Base-by-base conservation (phyloP, 2,113 vertebrate genomes). In the Microtus richardsoni region DNA sequence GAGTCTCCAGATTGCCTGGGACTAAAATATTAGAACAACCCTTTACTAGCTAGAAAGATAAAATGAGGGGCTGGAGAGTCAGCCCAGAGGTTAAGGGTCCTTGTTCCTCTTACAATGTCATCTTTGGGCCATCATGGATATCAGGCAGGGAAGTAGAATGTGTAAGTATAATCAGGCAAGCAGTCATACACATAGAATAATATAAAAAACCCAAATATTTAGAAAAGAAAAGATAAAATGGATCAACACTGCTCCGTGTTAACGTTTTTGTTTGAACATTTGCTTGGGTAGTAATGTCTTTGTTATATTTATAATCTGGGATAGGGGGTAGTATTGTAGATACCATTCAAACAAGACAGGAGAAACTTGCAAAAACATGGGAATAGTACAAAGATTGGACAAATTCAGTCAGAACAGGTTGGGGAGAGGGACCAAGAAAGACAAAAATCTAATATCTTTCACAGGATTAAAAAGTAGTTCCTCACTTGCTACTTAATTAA, bases 391-490 rank as follows among this genome's bases (percentile, higher is more conserved):
- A 54, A 33, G 58, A 79, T 47, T 36, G 64, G 24, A 16, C 39
- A 91, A 54, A 49, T 80, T 80, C 68, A 52, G 19, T 1, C n/a
- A 88, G n/a, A 41, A 3, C 30, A 70, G 11, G n/a, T 54, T 33
- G 7, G 28, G 36, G 7, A 47, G 49, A 24, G 7, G 11, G 4
- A 21, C 85, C 33, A 70, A 33, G 26, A 30, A 71, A 74, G 82
- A 83, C 26, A 8, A 73, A 88, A 22, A 54, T 39, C 52, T 60
- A 92, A 92, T 71, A 78, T 39, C 13, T 95, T 93, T 79, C 68
- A 16, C 24, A 54, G 5, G 17, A 82, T 95, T 82, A 78, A 78
- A 88, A 92, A 79, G 71, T 86, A 73, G 52, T 12, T 96, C 70
- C 6, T 28, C 16, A 88, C 0, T 74, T 30, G 7, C 64, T 49